A percentile compares a stretch with the other conserved stretches of the same genome.
Conservation (phyloP, 2,888 invertebrate species). For the Actias luna region DNA sequence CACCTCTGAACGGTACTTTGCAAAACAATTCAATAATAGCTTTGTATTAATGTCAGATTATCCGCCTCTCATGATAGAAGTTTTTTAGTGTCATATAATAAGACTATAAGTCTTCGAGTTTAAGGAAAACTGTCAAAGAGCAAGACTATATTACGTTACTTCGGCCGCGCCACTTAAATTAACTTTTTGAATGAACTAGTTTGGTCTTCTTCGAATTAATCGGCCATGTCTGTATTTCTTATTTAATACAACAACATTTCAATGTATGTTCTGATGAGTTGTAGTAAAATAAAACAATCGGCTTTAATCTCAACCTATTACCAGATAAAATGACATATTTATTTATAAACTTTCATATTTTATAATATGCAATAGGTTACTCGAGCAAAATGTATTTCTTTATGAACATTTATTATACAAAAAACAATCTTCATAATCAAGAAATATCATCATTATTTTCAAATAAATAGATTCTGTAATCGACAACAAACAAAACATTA, state of each 20-base stretch:
- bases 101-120: neutral
- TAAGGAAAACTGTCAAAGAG: neutral
- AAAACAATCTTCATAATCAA: too few relatives aligned
- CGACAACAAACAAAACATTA: too few relatives aligned
- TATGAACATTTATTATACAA: too few relatives aligned
- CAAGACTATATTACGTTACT: neutral
- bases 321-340: too few relatives aligned
- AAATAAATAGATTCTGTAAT: too few relatives aligned
- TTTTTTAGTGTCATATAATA: neutral
- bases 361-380: too few relatives aligned
- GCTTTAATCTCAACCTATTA: too few relatives aligned
- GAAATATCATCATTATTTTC: too few relatives aligned
- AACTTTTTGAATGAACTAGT: neutral
- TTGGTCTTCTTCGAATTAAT: neutral
- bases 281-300: too few relatives aligned
- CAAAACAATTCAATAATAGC: constrained; percentile 18
- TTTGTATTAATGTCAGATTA: constrained; percentile 13
- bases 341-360: too few relatives aligned
- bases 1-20: constrained; percentile 12
- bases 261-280: too few relatives aligned
- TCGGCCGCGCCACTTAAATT: neutral
- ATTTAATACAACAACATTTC: neutral
- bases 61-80: constrained; percentile 12
- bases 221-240: neutral
- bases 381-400: too few relatives aligned